Evolutionary conservation across 2,888 invertebrate genomes (phyloP), one percentile per base, ranked within the genome.

Genomic region (Euphydryas editha): DNA sequence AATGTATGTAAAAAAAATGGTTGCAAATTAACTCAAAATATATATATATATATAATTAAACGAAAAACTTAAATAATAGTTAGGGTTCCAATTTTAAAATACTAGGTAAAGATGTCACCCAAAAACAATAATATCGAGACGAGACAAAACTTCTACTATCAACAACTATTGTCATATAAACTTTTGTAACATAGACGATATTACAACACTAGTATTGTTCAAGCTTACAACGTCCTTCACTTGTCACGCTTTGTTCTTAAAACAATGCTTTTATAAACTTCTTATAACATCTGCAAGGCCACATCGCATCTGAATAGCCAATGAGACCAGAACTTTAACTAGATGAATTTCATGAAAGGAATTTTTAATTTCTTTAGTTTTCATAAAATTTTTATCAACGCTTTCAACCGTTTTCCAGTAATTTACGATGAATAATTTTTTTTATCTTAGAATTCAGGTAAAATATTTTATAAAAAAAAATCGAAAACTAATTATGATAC

Each of bases 261-360:
- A 30, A 54, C 36, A 54, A 54, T 54, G 54, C 54, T 36, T 54
- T 17, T 36, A 36, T 36, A 54, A 54, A 54, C 54, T 54, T 54
- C 30, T 49, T 30, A 36, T 1, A 54, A 24, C 51, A 21, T 24
- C 24, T 18, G 24, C 51, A n/a, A 24, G n/a, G 17, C n/a, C 36
- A 11, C 18, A 30, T 17, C 17, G 36, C 8, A n/a, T 54, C 30
- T 6, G 11, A 36, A 54, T 54, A 30, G 21, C 51, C 54, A 36
- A 54, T 54, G 30, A 17, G 30, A 7, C n/a, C 24, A 6, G 8
- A 17, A 54, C 30, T 54, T 36, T 54, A 15, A 51, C 20, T 24
- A 51, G 2, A 10, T 54, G 30, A 30, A 54, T 30, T 44, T 54
- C 17, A 36, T 30, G 36, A 54, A 36, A 11, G 21, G 36, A 54